A percentile compares a stretch with the other conserved stretches of the same genome.
These are phyloP conservation scores for Cathartes aura DNA, from an alignment of 2,113 vertebrate genomes.

Conservation along the genomic window DNA sequence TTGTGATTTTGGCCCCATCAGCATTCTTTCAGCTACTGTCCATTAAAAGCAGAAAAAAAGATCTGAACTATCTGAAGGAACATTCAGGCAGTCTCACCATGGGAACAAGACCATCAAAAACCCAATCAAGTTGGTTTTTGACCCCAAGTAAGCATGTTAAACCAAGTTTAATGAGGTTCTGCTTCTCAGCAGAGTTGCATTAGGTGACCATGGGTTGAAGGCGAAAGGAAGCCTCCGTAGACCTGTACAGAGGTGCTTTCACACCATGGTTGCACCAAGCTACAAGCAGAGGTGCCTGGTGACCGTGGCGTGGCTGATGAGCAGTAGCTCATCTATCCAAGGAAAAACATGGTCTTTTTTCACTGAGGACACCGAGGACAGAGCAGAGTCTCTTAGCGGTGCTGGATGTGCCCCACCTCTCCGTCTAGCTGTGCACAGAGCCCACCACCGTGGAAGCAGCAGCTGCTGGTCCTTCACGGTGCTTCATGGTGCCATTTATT, in stretches of 20 bases:
- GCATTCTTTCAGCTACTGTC: neutral
- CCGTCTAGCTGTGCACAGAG: neutral
- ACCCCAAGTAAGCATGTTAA: neutral
- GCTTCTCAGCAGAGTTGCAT: neutral
- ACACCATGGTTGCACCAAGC: neutral
- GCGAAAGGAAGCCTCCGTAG: neutral
- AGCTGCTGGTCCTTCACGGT: neutral
- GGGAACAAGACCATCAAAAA: neutral
- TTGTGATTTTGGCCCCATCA: neutral
- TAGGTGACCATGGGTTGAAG: neutral
- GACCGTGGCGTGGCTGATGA: neutral
- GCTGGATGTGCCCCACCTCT: neutral
- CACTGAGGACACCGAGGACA: neutral
- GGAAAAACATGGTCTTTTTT: neutral
- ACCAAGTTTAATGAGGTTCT: neutral
- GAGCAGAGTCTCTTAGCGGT: neutral
- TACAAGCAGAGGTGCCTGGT: neutral
- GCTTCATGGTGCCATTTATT: neutral
- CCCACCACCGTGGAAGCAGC: neutral
- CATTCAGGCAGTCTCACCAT: neutral
- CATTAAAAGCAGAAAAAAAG: neutral
- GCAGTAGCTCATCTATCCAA: neutral
- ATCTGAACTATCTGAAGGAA: neutral
- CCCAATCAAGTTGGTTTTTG: neutral
- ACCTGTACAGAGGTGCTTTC: neutral